phyloP scores from a whole-genome alignment of 2,888 invertebrate genomes.

The Lymantria dispar region DNA sequence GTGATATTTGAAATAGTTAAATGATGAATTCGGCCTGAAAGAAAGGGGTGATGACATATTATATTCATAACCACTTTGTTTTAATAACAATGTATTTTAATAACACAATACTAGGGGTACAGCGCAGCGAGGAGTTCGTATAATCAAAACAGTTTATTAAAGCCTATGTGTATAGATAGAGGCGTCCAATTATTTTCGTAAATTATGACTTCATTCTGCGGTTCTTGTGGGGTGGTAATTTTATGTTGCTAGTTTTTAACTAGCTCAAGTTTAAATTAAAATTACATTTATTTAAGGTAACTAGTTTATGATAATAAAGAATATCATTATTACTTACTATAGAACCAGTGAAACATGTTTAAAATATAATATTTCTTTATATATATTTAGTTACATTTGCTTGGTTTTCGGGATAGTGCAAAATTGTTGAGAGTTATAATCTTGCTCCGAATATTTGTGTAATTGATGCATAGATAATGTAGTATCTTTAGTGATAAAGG shows the following conservation, averaged over 20 bases:
- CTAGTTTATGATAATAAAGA: not conserved
- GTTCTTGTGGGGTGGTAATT: not conserved
- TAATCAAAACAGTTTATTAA: conserved; percentile 6
- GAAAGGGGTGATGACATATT: no score
- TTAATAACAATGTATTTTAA: not conserved
- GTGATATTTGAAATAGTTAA: no score
- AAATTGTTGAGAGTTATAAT: no score
- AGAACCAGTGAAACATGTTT: not conserved
- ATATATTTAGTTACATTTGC: no score
- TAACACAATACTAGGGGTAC: not conserved
- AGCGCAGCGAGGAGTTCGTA: conserved; percentile 4
- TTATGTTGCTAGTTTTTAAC: not conserved
- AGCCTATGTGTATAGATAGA: conserved; percentile 4
- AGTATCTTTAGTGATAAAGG: no score
- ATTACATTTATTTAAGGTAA: not conserved
- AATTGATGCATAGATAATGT: no score
- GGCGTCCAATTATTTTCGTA: conserved; percentile 4
- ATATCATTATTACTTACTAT: not conserved
- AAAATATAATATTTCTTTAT: no score
- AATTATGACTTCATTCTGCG: not conserved
- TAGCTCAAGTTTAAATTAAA: not conserved
- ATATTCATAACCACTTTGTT: no score
- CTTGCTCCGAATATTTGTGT: no score
- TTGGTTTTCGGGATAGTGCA: no score
- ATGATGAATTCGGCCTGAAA: no score